Percentiles rank a stretch among this genome's conserved stretches.
phyloP scores from a whole-genome alignment of 2,888 invertebrate genomes.

The Thera obeliscata region DNA sequence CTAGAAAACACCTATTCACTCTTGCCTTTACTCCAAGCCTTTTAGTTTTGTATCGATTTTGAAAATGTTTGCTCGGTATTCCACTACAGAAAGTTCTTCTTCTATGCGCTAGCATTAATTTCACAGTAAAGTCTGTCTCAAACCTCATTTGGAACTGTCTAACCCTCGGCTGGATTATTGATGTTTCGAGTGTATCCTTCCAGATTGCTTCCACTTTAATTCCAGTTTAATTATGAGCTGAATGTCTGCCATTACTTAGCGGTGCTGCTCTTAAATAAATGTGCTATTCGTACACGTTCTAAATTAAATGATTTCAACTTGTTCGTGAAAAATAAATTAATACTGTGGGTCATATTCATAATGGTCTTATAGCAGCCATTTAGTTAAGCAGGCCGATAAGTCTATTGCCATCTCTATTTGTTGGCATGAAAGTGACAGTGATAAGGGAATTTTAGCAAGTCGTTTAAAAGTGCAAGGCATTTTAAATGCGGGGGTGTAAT shows the following conservation, averaged over 20 bases:
- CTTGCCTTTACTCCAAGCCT: no score
- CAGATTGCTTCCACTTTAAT: conserved; percentile 41
- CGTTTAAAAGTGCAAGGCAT: no score
- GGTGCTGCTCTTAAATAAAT: background rate
- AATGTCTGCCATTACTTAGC: conserved; percentile 34
- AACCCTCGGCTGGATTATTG: conserved; percentile 37
- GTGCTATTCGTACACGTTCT: conserved; percentile 9
- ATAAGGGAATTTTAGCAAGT: no score
- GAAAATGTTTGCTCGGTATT: background rate
- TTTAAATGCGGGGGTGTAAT: no score
- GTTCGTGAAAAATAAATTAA: background rate
- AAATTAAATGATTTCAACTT: background rate
- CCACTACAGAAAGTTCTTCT: conserved; percentile 1
- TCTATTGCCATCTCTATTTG: no score
- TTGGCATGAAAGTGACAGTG: no score
- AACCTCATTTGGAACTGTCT: conserved; percentile 41
- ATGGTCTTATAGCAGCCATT: no score
- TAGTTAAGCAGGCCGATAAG: no score
- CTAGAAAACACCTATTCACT: no score
- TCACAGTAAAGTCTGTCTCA: conserved; percentile 16
- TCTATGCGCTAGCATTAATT: conserved; percentile 15
- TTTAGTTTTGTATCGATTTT: no score
- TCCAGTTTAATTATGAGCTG: conserved; percentile 42
- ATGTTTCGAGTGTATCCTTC: conserved; percentile 39
- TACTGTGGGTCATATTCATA: no score